Conservation (phyloP, 1,140 invertebrate genomes). For the Ladona fulva region DNA sequence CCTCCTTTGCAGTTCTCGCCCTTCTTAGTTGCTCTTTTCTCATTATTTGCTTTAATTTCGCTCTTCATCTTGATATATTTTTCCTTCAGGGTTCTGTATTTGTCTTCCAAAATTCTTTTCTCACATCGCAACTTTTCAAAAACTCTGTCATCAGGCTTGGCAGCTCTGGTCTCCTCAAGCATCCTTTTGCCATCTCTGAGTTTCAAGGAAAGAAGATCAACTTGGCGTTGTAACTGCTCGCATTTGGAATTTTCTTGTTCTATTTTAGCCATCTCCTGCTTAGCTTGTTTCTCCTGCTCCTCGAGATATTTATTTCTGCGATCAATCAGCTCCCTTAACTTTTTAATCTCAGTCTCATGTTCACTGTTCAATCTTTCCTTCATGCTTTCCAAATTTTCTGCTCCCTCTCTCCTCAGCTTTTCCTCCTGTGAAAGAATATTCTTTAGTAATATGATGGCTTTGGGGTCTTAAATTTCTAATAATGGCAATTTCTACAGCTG, state of each 20-base stretch:
- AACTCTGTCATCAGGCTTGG: conserved; percentile 17
- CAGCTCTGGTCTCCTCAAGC: conserved; percentile 11
- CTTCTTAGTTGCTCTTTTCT: conserved; percentile 28
- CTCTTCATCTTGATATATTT: conserved; percentile 71
- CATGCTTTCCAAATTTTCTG: conserved; percentile 13
- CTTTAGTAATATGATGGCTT: neutral
- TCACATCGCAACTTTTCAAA: conserved; percentile 57
- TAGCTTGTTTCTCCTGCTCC: conserved; percentile 5
- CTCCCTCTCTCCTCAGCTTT: conserved; percentile 12
- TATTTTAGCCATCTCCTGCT: conserved; percentile 15
- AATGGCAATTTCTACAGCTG: too few species aligned
- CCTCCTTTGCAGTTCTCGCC: conserved; percentile 15
- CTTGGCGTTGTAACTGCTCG: conserved; percentile 14
- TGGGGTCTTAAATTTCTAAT: neutral
- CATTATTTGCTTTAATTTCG: conserved; percentile 56
- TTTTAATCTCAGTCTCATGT: conserved; percentile 5
- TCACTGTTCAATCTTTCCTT: conserved; percentile 17
- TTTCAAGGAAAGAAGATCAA: conserved; percentile 14
- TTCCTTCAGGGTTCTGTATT: conserved; percentile 69
- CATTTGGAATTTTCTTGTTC: conserved; percentile 11
- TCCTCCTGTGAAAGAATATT: conserved; percentile 18
- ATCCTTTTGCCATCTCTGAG: conserved; percentile 1
- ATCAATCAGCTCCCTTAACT: conserved; percentile 12
- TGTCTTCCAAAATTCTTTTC: conserved; percentile 61
- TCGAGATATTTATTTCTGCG: conserved; percentile 15